Percentiles rank a stretch among this genome's conserved stretches.
Conservation (phyloP, 2,113 vertebrate genomes). For the Plectropomus leopardus region DNA sequence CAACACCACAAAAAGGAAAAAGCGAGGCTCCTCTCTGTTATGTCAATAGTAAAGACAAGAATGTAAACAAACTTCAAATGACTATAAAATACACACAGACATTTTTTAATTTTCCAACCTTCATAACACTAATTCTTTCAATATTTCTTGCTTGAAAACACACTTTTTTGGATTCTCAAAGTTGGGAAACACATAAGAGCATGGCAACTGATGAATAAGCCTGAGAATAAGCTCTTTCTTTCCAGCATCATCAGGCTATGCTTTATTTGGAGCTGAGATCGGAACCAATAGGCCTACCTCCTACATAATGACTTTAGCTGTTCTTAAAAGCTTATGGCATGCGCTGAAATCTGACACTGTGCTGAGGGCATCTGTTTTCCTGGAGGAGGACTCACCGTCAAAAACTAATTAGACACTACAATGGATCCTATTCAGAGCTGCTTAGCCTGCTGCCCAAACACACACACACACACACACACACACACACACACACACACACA, state of each 20-base stretch:
- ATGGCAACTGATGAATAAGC: neutral
- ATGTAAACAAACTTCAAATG: neutral
- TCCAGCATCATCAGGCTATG: neutral
- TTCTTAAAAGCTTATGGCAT: constrained; percentile 68
- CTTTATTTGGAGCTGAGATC: constrained; percentile 14
- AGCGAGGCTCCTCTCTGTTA: neutral
- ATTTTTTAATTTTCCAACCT: neutral
- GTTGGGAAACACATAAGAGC: neutral
- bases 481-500: neutral
- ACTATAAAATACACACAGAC: neutral
- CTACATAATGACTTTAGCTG: constrained; percentile 60
- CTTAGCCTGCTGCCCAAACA: constrained; percentile 3
- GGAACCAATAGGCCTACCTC: constrained; percentile 22
- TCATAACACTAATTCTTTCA: neutral
- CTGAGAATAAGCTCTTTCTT: neutral
- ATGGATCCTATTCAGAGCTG: constrained; percentile 61
- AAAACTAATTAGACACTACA: constrained; percentile 73
- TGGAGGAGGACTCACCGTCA: constrained; percentile 52
- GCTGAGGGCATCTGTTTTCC: constrained; percentile 66
- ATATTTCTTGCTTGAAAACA: neutral
- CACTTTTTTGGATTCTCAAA: neutral
- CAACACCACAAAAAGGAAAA: neutral
- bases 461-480: neutral
- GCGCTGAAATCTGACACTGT: constrained; percentile 66
- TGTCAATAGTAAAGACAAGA: neutral